Evolutionary conservation across 2,888 invertebrate species (phyloP).

Genomic region (Glyphotaelius pellucidus): DNA sequence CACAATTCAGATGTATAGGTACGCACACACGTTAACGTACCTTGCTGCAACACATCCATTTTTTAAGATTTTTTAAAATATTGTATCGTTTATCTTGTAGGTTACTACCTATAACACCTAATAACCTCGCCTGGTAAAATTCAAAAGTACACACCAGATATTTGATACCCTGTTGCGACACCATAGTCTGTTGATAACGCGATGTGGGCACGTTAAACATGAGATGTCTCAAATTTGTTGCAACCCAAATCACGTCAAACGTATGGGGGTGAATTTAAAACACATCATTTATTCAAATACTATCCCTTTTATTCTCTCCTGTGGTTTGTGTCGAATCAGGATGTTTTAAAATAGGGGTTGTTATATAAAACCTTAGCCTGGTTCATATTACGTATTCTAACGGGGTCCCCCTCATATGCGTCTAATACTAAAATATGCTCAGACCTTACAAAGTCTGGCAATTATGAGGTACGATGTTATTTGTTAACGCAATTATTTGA

Average conservation of each 20-base stretch:
- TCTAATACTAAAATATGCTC: not conserved
- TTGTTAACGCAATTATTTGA: not conserved
- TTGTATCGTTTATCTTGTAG: too few species aligned
- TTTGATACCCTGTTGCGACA: not conserved
- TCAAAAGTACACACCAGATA: not conserved
- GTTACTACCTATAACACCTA: too few species aligned
- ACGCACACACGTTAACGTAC: too few species aligned
- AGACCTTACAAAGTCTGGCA: not conserved
- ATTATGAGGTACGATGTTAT: not conserved
- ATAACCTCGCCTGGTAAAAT: too few species aligned
- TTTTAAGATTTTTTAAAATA: too few species aligned
- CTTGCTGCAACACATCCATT: too few species aligned
- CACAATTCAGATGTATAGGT: too few species aligned
- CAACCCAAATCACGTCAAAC: conserved; percentile 31
- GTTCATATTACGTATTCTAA: conserved; percentile 31
- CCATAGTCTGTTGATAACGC: not conserved
- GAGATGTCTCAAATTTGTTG: not conserved
- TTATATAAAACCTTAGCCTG: not conserved
- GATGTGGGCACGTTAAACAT: not conserved
- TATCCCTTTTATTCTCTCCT: conserved; percentile 8
- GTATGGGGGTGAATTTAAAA: conserved; percentile 14
- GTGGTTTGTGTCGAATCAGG: conserved; percentile 32
- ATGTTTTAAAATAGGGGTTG: conserved; percentile 40
- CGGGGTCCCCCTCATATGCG: not conserved
- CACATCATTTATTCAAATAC: conserved; percentile 28